These are phyloP conservation scores for Falco novaeseelandiae DNA, from an alignment of 2,797 vertebrate species.

Conservation along the genomic window DNA sequence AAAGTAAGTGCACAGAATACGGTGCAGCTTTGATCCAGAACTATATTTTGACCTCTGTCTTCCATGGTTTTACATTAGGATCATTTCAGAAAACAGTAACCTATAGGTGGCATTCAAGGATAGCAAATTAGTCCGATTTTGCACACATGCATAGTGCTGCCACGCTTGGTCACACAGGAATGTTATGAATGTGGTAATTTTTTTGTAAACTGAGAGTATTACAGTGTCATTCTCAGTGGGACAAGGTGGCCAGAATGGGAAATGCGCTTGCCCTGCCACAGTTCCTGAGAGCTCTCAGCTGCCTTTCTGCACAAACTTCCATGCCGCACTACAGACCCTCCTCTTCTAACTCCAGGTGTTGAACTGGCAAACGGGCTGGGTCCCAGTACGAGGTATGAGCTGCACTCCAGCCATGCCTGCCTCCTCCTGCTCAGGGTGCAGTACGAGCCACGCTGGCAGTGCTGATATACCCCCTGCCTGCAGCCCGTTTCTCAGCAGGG, in stretches of 20 bases:
- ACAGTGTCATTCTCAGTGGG: background rate
- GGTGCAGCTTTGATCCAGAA: background rate
- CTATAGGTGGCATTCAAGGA: slow-evolving; percentile 69
- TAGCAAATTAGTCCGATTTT: slow-evolving; percentile 26
- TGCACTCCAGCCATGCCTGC: background rate
- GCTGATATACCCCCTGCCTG: rapidly evolving
- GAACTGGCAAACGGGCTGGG: background rate
- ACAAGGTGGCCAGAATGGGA: background rate
- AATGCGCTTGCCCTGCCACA: rapidly evolving
- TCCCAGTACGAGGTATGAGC: background rate
- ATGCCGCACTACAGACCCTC: background rate
- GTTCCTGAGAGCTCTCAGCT: background rate
- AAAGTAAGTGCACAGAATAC: background rate
- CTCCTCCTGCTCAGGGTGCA: background rate
- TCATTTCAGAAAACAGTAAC: slow-evolving; percentile 26
- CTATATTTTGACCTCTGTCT: background rate
- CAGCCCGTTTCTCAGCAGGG: background rate
- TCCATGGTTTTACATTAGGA: background rate
- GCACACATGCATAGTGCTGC: background rate
- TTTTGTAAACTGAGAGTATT: background rate
- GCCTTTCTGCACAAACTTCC: background rate
- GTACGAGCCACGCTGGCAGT: rapidly evolving
- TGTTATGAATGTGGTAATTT: background rate
- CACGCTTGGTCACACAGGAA: background rate
- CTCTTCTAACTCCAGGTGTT: background rate